Conservation (phyloP, 2,888 invertebrate genomes). For the Ceraclea dissimilis region DNA sequence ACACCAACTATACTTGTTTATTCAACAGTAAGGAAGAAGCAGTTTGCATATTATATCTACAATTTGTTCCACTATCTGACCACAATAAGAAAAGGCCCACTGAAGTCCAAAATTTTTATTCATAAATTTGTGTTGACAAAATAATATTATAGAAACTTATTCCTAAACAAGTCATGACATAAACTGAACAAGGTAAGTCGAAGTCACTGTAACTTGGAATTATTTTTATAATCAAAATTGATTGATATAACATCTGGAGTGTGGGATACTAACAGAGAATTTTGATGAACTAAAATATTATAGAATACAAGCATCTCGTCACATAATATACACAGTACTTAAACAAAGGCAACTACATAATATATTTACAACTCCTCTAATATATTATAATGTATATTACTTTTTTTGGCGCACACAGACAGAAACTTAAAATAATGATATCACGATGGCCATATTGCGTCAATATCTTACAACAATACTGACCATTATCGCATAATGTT, state of each 20-base stretch:
- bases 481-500: too few species aligned
- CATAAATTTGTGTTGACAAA: constrained; percentile 1
- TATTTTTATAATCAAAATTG: too few species aligned
- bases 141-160: neutral
- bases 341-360: constrained; percentile 14
- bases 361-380: constrained; percentile 21
- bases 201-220: too few species aligned
- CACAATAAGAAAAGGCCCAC: too few species aligned
- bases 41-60: neutral
- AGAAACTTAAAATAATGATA: constrained; percentile 18
- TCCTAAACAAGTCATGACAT: neutral
- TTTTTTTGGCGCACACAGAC: constrained; percentile 23
- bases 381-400: neutral
- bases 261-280: neutral
- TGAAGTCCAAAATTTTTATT: constrained; percentile 3
- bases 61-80: too few species aligned
- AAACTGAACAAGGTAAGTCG: too few species aligned
- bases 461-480: too few species aligned
- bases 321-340: too few species aligned
- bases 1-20: too few species aligned
- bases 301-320: too few species aligned
- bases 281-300: neutral
- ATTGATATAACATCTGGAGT: too few species aligned
- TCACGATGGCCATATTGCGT: constrained; percentile 1
- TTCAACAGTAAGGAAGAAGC: neutral